Base-by-base conservation (phyloP, 2,797 vertebrate species). In the Scomberomorus guttatus region DNA sequence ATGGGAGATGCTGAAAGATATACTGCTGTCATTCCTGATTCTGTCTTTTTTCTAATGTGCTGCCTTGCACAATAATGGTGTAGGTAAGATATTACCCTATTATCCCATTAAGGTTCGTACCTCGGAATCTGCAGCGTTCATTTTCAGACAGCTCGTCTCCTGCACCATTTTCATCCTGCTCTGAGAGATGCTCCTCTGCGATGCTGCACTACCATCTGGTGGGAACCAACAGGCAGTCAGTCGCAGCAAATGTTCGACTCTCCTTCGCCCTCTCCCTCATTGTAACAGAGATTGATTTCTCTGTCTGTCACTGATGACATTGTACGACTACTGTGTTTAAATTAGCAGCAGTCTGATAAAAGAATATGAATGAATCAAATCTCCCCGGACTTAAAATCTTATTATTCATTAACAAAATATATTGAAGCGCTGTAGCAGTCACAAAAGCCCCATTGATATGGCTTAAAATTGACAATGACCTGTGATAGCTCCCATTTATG, bases 151-250 rank as follows among this genome's bases (percentile, higher is more conserved):
- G 81, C 88, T 87, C 46, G 69, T 89, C 89, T 91, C 72, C 85
- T 93, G 91, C 91, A 86, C 90, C 91, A 91, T 91, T 93, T 92
- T 90, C 73, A 29, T 80, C 52, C 74, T 72, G 72, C 29, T 77
- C 68, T 57, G 57, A 51, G 24, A 79, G 82, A 68, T 80, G 84
- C 78, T 80, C 50, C 89, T 81, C 65, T 14, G 62, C 25, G 86
- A 84, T 86, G 91, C 83, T 89, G 84, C 90, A 94, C 90, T 79
- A 90, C 94, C 93, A 91, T 92, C 94, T 94, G 90, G 91, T 91
- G 94, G 93, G 57, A 84, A 81, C 57, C 46, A 56, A 54, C 46
- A 55, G 72, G 59, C 84, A 70, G 60, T 59, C 61, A 17, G 54
- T 51, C 72, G n/a, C 73, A 65, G 67, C 52, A 87, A 79, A 79